A percentile compares a stretch with the other conserved stretches of the same genome.
phyloP scores from a whole-genome alignment of 2,888 invertebrate genomes.

The Agrotis clavis region DNA sequence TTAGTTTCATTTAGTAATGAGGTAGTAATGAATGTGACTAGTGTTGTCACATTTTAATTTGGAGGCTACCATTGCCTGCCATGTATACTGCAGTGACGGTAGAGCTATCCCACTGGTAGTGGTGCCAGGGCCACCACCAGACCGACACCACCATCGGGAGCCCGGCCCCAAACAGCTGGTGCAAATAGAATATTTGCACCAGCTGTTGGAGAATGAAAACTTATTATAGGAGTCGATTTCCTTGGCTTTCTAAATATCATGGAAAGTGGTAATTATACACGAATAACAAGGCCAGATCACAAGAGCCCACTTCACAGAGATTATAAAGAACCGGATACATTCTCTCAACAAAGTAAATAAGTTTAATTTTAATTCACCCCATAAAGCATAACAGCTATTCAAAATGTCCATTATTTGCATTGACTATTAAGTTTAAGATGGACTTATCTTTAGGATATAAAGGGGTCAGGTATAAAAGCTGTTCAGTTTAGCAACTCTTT shows the following conservation, averaged over 20 bases:
- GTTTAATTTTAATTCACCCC: neutral
- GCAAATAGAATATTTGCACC: no score
- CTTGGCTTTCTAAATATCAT: neutral
- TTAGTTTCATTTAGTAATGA: neutral
- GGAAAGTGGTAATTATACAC: neutral
- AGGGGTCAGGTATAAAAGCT: constrained; percentile 5
- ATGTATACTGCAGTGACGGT: no score
- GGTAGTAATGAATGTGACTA: no score
- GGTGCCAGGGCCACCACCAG: no score
- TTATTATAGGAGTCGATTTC: no score
- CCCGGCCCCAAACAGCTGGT: no score
- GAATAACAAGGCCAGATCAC: neutral
- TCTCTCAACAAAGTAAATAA: neutral
- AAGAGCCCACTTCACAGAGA: neutral
- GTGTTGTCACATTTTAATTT: no score
- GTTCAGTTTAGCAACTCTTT: constrained; percentile 9
- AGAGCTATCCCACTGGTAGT: no score
- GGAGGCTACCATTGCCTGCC: no score
- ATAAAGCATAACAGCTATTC: neutral
- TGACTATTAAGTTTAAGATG: neutral
- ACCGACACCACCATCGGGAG: no score
- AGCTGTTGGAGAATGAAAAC: no score
- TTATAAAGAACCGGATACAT: neutral
- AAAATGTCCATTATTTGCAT: constrained; percentile 16
- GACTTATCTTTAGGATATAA: neutral